A percentile compares a stretch with the other conserved stretches of the same genome.
These are phyloP conservation scores for Pholis gunnellus DNA, from an alignment of 2,113 vertebrate genomes.

Conservation along the genomic window DNA sequence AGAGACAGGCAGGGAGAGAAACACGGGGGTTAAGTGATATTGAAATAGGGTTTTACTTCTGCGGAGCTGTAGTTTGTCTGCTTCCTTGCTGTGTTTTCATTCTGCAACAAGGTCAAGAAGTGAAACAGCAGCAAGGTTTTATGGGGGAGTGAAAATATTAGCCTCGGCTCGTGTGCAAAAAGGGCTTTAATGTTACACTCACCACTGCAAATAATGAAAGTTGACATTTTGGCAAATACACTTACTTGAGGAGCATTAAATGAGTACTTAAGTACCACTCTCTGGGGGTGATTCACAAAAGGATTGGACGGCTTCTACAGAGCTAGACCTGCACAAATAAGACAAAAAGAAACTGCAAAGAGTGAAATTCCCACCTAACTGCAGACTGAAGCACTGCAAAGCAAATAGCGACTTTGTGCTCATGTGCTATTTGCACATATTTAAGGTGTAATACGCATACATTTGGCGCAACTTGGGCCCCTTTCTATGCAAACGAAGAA, in stretches of 20 bases:
- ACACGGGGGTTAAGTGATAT: neutral
- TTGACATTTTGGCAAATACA: neutral
- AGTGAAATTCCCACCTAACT: neutral
- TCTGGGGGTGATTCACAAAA: neutral
- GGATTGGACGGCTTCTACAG: neutral
- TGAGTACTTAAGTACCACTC: neutral
- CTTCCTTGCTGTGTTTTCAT: neutral
- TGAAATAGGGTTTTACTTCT: neutral
- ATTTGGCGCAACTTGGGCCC: neutral
- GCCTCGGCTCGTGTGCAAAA: neutral
- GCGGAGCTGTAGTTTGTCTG: neutral
- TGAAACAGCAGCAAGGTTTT: neutral
- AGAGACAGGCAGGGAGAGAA: conserved; percentile 4
- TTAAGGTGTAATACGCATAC: neutral
- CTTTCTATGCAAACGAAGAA: neutral
- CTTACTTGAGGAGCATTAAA: neutral
- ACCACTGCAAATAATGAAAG: neutral
- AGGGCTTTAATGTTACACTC: neutral
- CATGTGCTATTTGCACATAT: too few species aligned
- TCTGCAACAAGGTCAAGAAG: neutral
- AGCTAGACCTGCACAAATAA: neutral
- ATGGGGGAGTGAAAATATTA: neutral
- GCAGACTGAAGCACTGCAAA: neutral
- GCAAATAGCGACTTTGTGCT: neutral
- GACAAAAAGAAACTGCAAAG: too few species aligned